These are phyloP conservation scores for Ormyrus rosae DNA, from an alignment of 2,888 invertebrate genomes.

Conservation along the genomic window DNA sequence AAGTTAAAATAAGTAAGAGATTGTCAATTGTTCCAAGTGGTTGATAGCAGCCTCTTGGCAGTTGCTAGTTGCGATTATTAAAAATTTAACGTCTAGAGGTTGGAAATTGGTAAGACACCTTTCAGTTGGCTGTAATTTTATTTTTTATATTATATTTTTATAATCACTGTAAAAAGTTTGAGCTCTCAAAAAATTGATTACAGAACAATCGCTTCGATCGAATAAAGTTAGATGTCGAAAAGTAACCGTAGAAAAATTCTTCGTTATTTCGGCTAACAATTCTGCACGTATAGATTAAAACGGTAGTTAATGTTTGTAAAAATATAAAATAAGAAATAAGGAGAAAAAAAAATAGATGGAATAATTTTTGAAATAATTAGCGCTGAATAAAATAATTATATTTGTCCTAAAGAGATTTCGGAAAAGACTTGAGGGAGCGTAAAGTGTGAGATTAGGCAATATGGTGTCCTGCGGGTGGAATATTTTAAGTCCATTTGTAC, in stretches of 20 bases:
- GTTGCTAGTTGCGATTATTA: background rate
- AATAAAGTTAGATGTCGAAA: background rate
- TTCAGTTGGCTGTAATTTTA: slow-evolving; percentile 11
- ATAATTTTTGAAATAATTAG: slow-evolving; percentile 19
- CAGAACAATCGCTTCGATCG: background rate
- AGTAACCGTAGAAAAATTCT: background rate
- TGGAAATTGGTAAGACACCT: slow-evolving; percentile 7
- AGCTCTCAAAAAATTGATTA: background rate
- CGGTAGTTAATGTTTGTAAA: slow-evolving; percentile 44
- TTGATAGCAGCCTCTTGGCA: background rate
- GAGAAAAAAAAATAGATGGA: background rate
- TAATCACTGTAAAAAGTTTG: slow-evolving; percentile 46
- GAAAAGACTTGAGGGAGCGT: background rate
- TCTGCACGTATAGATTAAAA: background rate
- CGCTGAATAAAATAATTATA: background rate
- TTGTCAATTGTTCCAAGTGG: slow-evolving; percentile 21
- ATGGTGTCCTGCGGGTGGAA: background rate
- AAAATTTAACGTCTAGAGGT: background rate
- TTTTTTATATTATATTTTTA: slow-evolving; percentile 56
- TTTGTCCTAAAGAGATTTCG: background rate
- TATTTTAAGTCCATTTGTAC: slow-evolving; percentile 49
- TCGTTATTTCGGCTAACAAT: too few species aligned
- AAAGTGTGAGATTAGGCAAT: slow-evolving; percentile 10
- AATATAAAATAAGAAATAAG: slow-evolving; percentile 50
- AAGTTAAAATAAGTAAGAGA: background rate